Evolutionary conservation across 2,797 vertebrate genomes (phyloP), one percentile per base, ranked within the genome.

Genomic region (Syndactyla subalaris): DNA sequence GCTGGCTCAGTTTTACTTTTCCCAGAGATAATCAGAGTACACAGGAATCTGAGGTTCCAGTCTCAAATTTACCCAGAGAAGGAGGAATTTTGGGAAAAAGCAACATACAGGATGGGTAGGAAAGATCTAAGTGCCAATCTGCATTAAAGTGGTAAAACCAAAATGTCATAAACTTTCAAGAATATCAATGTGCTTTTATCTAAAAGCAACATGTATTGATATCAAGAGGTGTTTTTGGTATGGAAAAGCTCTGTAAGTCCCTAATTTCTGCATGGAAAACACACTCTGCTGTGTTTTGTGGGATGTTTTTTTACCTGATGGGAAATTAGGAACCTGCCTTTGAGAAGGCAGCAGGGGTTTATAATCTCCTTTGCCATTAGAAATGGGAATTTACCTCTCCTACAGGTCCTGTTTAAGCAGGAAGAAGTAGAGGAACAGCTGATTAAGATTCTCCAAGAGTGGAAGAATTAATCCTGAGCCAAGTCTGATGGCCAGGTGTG

Each of bases 1-100:
- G 95, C 95, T 93, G 93, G 70, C 59, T 96, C 62, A 12, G 62
- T 94, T 98, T 96, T 97, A 96, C 89, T 98, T 98, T 97, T 97
- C 97, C 95, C 96, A 97, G 95, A 97, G 97, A 97, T 97, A 95
- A 92, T 67, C 88, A 45, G 57, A 93, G 72, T 66, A 46, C 68
- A 85, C 66, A 90, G 74, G 61, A 94, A 79, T 94, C 93, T 95
- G 93, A 89, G 16, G 67, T 86, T 91, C 51, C 95, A 57, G 63
- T 73, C 92, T 96, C 95, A 97, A 92, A 95, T 95, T 95, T 90
- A 95, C 72, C 89, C 88, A 73, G 79, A 93, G 81, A 92, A 81
- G 18, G 81, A 96, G 52, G 52, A 85, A 95, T 94, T 96, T 8
- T 96, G 41, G 62, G 38, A 96, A 85, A 95, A 66, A 94, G 59